phyloP scores from a whole-genome alignment of 2,113 vertebrate genomes.

The Triplophysa siluroides region DNA sequence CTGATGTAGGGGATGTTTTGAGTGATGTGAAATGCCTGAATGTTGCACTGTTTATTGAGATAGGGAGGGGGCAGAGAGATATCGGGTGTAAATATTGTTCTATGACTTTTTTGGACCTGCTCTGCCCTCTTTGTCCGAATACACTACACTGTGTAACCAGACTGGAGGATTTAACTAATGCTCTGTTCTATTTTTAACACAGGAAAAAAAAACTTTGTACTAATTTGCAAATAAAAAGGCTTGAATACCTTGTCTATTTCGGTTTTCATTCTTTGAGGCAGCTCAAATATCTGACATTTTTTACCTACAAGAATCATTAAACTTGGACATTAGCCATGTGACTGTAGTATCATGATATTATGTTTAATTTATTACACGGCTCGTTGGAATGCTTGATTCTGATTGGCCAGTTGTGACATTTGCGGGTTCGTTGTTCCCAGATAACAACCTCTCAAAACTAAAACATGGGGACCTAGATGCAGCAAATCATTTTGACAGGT shows the following conservation, averaged over 20 bases:
- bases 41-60: constrained; percentile 24
- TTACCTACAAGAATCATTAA: too few species aligned
- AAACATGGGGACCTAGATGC: too few species aligned
- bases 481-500: too few species aligned
- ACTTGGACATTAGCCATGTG: too few species aligned
- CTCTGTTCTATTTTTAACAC: constrained; percentile 72
- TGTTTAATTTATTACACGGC: too few species aligned
- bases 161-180: constrained; percentile 61
- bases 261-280: not conserved
- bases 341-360: too few species aligned
- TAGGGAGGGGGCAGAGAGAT: constrained; percentile 14
- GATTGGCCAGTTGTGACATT: too few species aligned
- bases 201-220: constrained; percentile 70
- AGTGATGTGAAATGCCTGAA: constrained; percentile 13
- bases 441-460: too few species aligned
- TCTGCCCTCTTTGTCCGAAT: constrained; percentile 17
- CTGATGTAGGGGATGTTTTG: constrained; percentile 26
- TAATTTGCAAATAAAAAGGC: constrained; percentile 80
- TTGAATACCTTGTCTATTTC: constrained; percentile 63
- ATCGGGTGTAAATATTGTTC: constrained; percentile 46
- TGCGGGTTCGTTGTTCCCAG: too few species aligned
- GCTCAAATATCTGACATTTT: too few species aligned
- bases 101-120: not conserved
- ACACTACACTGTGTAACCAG: constrained; percentile 54
- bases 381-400: too few species aligned